A percentile compares a stretch with the other conserved stretches of the same genome.
These are phyloP conservation scores for Cataglyphis hispanica DNA, from an alignment of 1,140 invertebrate species.

Conservation along the genomic window DNA sequence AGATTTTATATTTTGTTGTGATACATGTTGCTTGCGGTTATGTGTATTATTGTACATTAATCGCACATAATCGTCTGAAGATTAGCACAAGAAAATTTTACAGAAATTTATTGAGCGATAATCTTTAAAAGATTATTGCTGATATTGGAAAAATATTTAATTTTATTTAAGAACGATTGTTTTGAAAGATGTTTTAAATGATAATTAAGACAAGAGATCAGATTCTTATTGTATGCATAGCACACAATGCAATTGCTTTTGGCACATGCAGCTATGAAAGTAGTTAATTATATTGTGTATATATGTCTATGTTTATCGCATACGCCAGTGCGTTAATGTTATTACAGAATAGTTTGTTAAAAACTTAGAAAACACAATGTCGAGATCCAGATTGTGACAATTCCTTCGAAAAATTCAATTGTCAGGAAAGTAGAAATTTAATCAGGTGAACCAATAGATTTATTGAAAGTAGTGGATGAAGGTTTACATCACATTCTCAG, in stretches of 20 bases:
- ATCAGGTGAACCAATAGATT: background rate
- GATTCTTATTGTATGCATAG: conserved; percentile 34
- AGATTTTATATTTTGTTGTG: conserved; percentile 52
- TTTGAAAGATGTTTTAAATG: background rate
- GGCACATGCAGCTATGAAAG: conserved; percentile 4
- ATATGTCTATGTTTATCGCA: background rate
- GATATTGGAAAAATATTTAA: conserved; percentile 25
- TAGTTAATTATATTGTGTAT: conserved; percentile 46
- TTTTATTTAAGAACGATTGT: background rate
- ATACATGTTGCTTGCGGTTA: conserved; percentile 50
- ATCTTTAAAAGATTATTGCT: background rate
- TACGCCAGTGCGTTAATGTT: conserved; percentile 33
- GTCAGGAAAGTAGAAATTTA: background rate
- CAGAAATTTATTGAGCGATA: background rate
- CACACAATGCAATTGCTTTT: conserved; percentile 14
- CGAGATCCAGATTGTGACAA: background rate
- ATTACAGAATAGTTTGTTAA: conserved; percentile 34
- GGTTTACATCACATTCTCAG: background rate
- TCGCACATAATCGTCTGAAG: conserved; percentile 6
- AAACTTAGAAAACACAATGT: conserved; percentile 26
- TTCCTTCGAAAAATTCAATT: conserved; percentile 4
- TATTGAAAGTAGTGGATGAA: conserved; percentile 3
- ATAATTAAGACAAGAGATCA: background rate
- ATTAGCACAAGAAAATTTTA: conserved; percentile 1
- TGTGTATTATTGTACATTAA: conserved; percentile 9